A percentile compares a stretch with the other conserved stretches of the same genome.
Evolutionary conservation across 2,797 vertebrate genomes (phyloP).

Genomic region (Hozukius guyotensis): DNA sequence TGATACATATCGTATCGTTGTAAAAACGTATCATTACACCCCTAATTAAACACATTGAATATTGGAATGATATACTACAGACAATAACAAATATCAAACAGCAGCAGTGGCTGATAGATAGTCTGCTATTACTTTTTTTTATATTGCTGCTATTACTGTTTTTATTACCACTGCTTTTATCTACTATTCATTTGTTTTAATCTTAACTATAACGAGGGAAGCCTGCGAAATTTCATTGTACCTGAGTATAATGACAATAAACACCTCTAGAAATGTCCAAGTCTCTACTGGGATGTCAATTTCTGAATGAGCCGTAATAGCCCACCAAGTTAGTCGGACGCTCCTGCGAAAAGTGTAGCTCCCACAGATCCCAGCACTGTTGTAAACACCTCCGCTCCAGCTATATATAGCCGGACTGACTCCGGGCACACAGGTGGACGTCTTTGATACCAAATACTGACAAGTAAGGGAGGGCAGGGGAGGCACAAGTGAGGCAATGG

Average conservation of each 20-base stretch:
- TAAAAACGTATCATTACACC: no score
- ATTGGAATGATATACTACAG: neutral
- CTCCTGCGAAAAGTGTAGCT: constrained; percentile 39
- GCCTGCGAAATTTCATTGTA: no score
- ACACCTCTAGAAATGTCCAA: neutral
- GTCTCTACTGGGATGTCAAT: neutral
- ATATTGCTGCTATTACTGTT: no score
- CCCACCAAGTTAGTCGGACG: constrained; percentile 23
- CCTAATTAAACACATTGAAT: neutral
- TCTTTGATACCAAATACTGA: constrained; percentile 50
- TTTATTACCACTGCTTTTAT: no score
- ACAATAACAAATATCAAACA: neutral
- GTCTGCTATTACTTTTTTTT: no score
- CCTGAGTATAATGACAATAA: no score
- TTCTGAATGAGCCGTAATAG: constrained; percentile 26
- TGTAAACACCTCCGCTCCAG: constrained; percentile 53
- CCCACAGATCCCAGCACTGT: constrained; percentile 17
- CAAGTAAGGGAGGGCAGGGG: neutral
- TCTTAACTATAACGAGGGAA: no score
- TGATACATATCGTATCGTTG: no score
- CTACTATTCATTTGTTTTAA: no score
- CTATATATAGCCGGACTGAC: constrained; percentile 41
- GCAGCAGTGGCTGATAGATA: neutral
- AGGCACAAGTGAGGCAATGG: neutral
- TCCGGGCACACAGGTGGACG: constrained; percentile 31